phyloP scores from a whole-genome alignment of 2,888 invertebrate genomes.

The Dicycla oo region DNA sequence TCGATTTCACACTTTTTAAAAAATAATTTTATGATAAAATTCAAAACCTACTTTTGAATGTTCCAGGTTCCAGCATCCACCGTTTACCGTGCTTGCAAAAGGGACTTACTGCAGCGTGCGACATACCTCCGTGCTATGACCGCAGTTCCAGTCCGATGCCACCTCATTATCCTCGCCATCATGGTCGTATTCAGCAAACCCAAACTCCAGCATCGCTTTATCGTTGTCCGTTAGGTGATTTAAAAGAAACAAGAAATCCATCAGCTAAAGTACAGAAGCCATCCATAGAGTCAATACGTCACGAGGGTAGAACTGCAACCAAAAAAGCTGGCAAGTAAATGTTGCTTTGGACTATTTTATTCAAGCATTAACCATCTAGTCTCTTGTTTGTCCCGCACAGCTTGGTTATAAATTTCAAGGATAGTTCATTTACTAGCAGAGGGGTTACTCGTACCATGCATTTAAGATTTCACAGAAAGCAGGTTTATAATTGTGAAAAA shows the following conservation, averaged over 20 bases:
- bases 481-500: background rate
- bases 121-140: background rate
- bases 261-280: conserved; percentile 5
- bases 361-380: background rate
- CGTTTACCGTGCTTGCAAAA: background rate
- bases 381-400: background rate
- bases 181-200: conserved; percentile 1
- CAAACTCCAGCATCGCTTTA: background rate
- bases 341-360: background rate
- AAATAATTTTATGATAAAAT: background rate
- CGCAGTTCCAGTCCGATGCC: background rate
- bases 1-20: background rate
- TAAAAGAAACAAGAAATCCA: background rate
- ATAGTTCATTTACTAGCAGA: no score
- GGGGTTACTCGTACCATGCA: no score
- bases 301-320: background rate
- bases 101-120: background rate
- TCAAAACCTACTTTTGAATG: background rate
- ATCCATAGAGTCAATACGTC: background rate
- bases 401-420: background rate
- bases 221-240: background rate
- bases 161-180: background rate
- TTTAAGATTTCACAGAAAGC: background rate
- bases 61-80: background rate
- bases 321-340: conserved; percentile 9